Evolutionary conservation across 1,140 invertebrate species (phyloP), one percentile per base, ranked within the genome.

Genomic region (Idris sp.): DNA sequence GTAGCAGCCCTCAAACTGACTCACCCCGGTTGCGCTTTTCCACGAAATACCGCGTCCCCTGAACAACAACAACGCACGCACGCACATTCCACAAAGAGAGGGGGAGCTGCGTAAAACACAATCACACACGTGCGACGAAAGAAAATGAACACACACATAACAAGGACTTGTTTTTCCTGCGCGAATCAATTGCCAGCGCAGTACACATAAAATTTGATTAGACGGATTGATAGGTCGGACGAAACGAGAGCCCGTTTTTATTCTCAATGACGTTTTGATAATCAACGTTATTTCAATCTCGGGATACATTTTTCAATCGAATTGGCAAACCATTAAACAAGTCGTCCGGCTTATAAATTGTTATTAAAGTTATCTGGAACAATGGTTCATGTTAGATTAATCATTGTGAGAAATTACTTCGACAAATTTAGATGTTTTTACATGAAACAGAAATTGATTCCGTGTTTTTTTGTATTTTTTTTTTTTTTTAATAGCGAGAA

Each of bases 11-110:
- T 79, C 65, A 7, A 46, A 7, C 49, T 64, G 58, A 56, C 68
- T 69, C 68, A 58, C 28, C 65, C 65, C 53, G 56, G 30, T 59
- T 72, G 58, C 46, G 64, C 65, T 73, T 77, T 77, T 79, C 74
- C 59, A 53, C 51, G 72, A 79, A 79, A 49, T 54, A 31, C 51
- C 36, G 33, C 43, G 28, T 18, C 58, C 65, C 69, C 64, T 31
- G 48, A n/a, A n/a, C n/a, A n/a, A n/a, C 10, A 48, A 69, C 6
- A 41, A 49, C 62, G 28, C 28, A 58, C 38, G 36, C 65, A 71
- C 71, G 71, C 65, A 71, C 30, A 53, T 58, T 56, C 22, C 18
- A 14, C 40, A 22, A 28, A 13, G 19, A 38, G 35, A 59, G 58
- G 44, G n/a, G n/a, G n/a, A n/a, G n/a, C n/a, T n/a, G n/a, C n/a